Percentiles rank a stretch among this genome's conserved stretches.
phyloP scores from a whole-genome alignment of 1,140 invertebrate genomes.

The Penaeus japonicus region DNA sequence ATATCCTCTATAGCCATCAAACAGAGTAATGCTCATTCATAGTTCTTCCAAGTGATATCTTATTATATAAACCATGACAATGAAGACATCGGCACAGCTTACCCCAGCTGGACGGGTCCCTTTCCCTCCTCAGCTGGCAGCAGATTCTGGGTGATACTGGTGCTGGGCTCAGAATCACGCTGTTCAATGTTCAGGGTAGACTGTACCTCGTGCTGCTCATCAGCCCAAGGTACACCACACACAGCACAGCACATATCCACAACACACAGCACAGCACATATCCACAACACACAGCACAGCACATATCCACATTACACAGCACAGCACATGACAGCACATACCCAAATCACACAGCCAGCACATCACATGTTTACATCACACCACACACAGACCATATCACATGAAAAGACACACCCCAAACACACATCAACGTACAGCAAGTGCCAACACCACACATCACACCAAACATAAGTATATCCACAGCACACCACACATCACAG shows the following conservation, averaged over 20 bases:
- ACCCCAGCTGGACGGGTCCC: slow-evolving; percentile 89
- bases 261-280: neutral
- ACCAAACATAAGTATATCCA: too few relatives aligned
- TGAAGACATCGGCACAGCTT: slow-evolving; percentile 76
- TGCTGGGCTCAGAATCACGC: slow-evolving; percentile 51
- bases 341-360: neutral
- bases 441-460: neutral
- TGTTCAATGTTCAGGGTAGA: slow-evolving; percentile 41
- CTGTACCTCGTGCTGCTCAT: slow-evolving; percentile 28
- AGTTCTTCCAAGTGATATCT: neutral
- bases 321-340: neutral
- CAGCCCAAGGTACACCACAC: neutral
- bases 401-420: too few relatives aligned
- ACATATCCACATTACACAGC: neutral
- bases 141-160: slow-evolving; percentile 54
- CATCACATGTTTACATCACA: too few relatives aligned
- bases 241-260: neutral
- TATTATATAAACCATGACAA: neutral
- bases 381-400: too few relatives aligned
- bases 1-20: neutral
- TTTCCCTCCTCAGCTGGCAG: slow-evolving; percentile 56
- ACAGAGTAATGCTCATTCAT: too few relatives aligned
- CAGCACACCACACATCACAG: neutral
- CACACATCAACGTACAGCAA: neutral
- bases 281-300: neutral